Conservation (phyloP, 2,113 vertebrate species). For the Tachycineta bicolor region DNA sequence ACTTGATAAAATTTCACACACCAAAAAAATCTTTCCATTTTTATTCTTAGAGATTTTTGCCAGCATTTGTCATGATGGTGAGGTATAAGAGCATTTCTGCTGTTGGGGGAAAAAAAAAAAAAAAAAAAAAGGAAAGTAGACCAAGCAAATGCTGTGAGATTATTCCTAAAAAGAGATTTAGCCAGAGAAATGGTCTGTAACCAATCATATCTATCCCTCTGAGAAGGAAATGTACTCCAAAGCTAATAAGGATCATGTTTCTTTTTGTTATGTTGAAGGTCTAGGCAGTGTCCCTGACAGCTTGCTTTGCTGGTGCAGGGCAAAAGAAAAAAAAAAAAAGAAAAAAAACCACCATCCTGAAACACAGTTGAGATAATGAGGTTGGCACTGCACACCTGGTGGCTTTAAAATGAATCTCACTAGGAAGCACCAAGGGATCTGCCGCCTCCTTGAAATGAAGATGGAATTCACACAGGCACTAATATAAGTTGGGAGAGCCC, state of each 20-base stretch:
- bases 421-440: no score
- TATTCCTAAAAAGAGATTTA: neutral
- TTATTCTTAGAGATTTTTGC: neutral
- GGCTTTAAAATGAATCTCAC: no score
- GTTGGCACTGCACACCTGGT: no score
- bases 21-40: neutral
- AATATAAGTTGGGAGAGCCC: no score
- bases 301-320: neutral
- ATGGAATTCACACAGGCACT: no score
- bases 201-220: neutral
- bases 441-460: no score
- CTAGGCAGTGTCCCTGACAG: neutral
- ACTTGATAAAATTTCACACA: neutral
- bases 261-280: neutral
- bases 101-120: neutral
- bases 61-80: neutral
- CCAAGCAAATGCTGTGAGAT: neutral
- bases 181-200: neutral
- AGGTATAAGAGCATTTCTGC: neutral
- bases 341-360: no score
- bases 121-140: neutral
- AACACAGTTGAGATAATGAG: no score
- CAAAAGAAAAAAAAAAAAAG: neutral
- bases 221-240: neutral
- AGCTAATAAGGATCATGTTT: neutral